Percentiles rank a stretch among this genome's conserved stretches.
These are phyloP conservation scores for Trissolcus japonicus DNA, from an alignment of 2,888 invertebrate species.

Conservation along the genomic window DNA sequence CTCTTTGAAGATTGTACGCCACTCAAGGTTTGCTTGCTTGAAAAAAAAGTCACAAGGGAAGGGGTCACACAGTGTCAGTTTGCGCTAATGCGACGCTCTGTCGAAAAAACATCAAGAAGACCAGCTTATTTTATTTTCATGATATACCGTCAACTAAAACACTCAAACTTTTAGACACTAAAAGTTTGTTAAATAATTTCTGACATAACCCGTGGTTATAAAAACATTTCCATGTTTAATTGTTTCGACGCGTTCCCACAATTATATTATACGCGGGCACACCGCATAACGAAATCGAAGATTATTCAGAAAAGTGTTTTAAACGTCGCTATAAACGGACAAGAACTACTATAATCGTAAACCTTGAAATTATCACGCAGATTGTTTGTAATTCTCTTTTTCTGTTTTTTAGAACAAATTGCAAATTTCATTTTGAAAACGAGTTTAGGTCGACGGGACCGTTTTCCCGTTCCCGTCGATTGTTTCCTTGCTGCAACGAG, in stretches of 20 bases:
- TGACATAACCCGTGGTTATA: conserved; percentile 35
- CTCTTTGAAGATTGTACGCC: conserved; percentile 54
- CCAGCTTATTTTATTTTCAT: background rate
- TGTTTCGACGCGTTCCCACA: conserved; percentile 47
- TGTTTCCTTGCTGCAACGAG: too few relatives aligned
- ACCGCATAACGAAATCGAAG: conserved; percentile 46
- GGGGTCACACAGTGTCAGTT: conserved; percentile 27
- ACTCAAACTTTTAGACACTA: background rate
- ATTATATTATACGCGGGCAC: conserved; percentile 44
- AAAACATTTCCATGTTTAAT: conserved; percentile 35
- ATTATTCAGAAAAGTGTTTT: conserved; percentile 38
- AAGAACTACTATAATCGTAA: conserved; percentile 21
- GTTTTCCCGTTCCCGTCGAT: too few relatives aligned
- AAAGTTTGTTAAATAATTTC: conserved; percentile 20
- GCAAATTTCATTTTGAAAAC: too few relatives aligned
- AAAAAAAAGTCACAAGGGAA: conserved; percentile 35
- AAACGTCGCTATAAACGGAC: conserved; percentile 35
- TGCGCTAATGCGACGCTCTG: conserved; percentile 26
- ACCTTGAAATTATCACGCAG: conserved; percentile 23
- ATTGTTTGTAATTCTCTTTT: too few relatives aligned
- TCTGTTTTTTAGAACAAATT: too few relatives aligned
- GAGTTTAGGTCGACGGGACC: too few relatives aligned
- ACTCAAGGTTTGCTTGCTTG: conserved; percentile 49
- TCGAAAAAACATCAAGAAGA: background rate
- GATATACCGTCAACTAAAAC: too few relatives aligned